Base-by-base conservation (phyloP, 2,113 vertebrate species). In the Macheiramphus alcinus region DNA sequence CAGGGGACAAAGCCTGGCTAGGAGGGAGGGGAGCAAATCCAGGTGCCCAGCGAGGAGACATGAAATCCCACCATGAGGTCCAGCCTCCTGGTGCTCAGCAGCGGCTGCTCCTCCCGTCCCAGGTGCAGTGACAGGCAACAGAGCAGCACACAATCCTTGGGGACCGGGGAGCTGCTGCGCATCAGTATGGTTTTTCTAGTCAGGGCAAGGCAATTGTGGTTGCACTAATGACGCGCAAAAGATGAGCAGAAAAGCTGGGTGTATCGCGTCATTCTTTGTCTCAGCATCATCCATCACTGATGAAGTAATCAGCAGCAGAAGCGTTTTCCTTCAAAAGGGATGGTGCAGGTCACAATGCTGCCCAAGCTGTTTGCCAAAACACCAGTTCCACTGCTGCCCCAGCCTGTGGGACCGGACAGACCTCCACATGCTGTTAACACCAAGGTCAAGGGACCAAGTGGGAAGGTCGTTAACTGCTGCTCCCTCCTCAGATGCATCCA, bases 381-480 rank as follows among this genome's bases (percentile, higher is more conserved):
- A 19, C 26, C 62, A 19, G 17, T 5, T 55, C 50, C 56, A 3
- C 56, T 4, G 16, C 43, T 19, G 58, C 16, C 22, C 42, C 66
- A 47, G 74, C 40, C 52, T 7, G 10, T 5, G 19, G 74, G 47
- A 16, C 40, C 13, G 27, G 48, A 18, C 67, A 63, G 75, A 23
- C 8, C 36, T 34, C 42, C 1, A 0, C 59, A 10, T 2, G 4
- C 23, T 2, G 3, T 43, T 7, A 18, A 59, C 5, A 1, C 50
- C 52, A 21, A 22, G 15, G 38, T 48, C 58, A 65, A 71, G n/a
- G 17, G 16, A 55, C 53, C 32, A 9, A 40, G 34, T 26, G 23
- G 4, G 25, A 40, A 17, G 31, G 23, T 17, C 3, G 1, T 11
- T 32, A 36, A 38, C 45, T 55, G n/a, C 40, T 53, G 34, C 31